Evolutionary conservation across 2,113 vertebrate species (phyloP), one percentile per base, ranked within the genome.

Genomic region (Hemicordylus capensis): DNA sequence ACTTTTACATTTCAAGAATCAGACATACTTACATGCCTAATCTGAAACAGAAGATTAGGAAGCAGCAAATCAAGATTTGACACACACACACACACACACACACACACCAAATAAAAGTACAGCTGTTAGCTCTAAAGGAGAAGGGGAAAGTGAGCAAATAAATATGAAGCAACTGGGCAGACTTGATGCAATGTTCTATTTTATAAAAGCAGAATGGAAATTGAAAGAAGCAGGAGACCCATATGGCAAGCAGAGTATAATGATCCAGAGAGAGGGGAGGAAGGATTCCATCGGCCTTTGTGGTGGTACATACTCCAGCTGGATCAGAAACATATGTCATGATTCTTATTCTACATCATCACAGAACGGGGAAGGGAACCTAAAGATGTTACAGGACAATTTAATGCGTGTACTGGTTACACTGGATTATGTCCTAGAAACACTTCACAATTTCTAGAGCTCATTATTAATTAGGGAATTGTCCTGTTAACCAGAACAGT

Each of bases 31-130:
- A 26, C 67, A 81, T 59, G 44, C 83, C 88, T 90, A 84, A 94
- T 90, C 89, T 91, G 86, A 93, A 94, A 91, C 91, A 93, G 64
- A 85, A 91, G 86, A 92, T 92, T 88, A 88, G 89, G 81, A n/a
- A 85, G 77, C 46, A 87, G 59, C 90, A 93, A 94, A 94, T 90
- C 88, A 86, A n/a, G 19, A 22, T 22, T 20, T 59, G 39, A 82
- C 51, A 17, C 42, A 78, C n/a, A n/a, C n/a, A n/a, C n/a, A n/a
- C n/a, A n/a, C n/a, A n/a, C n/a, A n/a, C n/a, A n/a, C n/a, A n/a
- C n/a, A 81, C 19, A 82, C n/a, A 84, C 70, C 63, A 88, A 70
- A 88, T n/a, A 85, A 59, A 87, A 90, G 86, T 76, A 76, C 61
- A 86, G 87, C 81, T 48, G 20, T 83, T 91, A 73, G 59, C 85